Conservation (phyloP, 2,113 vertebrate genomes). For the Emydura subglobosa region DNA sequence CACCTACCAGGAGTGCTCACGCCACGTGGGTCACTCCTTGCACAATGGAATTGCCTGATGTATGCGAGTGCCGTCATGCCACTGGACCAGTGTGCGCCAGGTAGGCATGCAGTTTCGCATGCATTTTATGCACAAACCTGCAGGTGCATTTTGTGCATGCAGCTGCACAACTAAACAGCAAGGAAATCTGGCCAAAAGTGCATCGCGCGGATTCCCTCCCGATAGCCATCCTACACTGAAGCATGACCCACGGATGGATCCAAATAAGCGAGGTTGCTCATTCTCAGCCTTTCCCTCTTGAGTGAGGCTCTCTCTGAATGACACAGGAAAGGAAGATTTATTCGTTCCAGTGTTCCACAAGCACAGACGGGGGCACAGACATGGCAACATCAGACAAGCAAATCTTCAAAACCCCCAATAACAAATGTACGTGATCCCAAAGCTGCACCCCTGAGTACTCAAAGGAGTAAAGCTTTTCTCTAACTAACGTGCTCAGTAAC, state of each 20-base stretch:
- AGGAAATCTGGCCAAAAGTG: neutral
- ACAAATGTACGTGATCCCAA: neutral
- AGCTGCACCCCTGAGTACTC: neutral
- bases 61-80: neutral
- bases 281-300: neutral
- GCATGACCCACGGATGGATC: neutral
- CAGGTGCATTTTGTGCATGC: too few relatives aligned
- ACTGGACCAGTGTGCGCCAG: neutral
- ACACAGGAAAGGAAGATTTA: neutral
- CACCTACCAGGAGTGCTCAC: neutral
- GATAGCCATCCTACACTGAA: neutral
- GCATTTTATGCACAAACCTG: neutral
- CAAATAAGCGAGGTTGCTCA: neutral
- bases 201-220: neutral
- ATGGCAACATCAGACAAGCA: neutral
- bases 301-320: neutral
- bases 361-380: neutral
- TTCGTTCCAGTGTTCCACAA: neutral
- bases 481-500: neutral
- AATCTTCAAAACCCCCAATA: neutral
- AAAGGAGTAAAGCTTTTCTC: neutral
- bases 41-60: neutral
- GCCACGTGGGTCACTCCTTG: neutral
- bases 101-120: neutral
- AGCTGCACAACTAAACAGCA: neutral